phyloP scores from a whole-genome alignment of 2,888 invertebrate species.

The Catocala fraxini region DNA sequence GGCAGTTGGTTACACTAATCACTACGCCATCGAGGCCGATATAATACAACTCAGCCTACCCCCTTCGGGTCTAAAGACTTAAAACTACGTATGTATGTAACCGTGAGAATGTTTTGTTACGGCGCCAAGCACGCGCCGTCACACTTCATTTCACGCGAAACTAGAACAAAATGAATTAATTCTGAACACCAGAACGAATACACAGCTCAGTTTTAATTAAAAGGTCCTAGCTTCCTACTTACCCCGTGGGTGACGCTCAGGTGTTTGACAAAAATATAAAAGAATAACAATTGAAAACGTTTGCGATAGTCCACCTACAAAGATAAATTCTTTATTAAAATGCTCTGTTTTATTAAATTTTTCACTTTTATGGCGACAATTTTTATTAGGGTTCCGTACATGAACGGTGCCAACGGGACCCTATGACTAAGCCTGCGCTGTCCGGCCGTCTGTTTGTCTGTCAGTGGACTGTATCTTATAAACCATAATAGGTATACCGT shows the following conservation, averaged over 20 bases:
- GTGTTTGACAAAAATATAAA: conserved; percentile 42
- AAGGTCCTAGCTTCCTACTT: conserved; percentile 33
- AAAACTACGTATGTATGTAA: conserved; percentile 16
- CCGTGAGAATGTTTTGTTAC: conserved; percentile 35
- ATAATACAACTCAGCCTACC: no score
- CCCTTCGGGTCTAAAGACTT: no score
- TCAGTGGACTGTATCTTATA: no score
- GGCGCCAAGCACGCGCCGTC: conserved; percentile 21
- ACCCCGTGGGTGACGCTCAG: conserved; percentile 36
- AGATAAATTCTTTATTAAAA: conserved; percentile 11
- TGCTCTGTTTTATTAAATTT: conserved; percentile 3
- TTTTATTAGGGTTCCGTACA: no score
- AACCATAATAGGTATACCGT: no score
- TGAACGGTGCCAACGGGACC: no score
- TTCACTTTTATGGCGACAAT: no score
- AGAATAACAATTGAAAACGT: conserved; percentile 40
- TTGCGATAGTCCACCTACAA: conserved; percentile 9
- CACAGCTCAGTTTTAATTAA: conserved; percentile 52
- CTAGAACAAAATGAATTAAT: conserved; percentile 54
- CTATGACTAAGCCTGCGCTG: no score
- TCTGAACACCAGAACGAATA: conserved; percentile 34
- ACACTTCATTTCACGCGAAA: conserved; percentile 45
- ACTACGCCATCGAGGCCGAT: no score
- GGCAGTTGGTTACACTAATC: no score
- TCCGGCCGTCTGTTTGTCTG: no score